A percentile compares a stretch with the other conserved stretches of the same genome.
phyloP scores from a whole-genome alignment of 2,888 invertebrate species.

The Strigamia maritima region DNA sequence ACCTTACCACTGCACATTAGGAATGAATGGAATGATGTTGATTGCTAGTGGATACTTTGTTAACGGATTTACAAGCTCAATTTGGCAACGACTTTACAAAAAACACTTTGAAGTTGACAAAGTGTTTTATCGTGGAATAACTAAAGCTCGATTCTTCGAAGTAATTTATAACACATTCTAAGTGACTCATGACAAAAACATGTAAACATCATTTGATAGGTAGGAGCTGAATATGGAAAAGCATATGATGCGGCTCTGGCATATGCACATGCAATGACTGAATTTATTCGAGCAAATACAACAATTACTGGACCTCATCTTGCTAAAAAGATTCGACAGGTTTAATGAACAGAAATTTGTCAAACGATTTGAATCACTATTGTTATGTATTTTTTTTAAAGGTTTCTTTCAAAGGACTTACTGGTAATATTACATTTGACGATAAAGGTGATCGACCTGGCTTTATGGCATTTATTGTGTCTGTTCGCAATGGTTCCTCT shows the following conservation, averaged over 20 bases:
- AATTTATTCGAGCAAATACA: not conserved
- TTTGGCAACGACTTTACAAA: constrained; percentile 35
- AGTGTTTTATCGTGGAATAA: constrained; percentile 26
- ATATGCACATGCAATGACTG: constrained; percentile 34
- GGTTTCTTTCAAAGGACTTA: constrained; percentile 33
- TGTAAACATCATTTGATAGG: not conserved
- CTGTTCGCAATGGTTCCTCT: constrained; percentile 32
- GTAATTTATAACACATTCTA: not conserved
- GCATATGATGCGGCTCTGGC: constrained; percentile 27
- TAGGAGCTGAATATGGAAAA: constrained; percentile 38
- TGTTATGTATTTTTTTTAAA: not conserved
- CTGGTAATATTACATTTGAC: constrained; percentile 33
- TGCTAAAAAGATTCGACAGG: constrained; percentile 9
- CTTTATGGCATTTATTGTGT: constrained; percentile 35
- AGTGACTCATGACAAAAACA: not conserved
- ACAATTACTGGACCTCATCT: constrained; percentile 30
- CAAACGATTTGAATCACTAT: not conserved
- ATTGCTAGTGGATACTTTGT: constrained; percentile 11
- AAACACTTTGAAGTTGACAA: constrained; percentile 36
- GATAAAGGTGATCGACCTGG: constrained; percentile 35
- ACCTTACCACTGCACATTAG: constrained; percentile 26
- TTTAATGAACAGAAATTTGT: not conserved
- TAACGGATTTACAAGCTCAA: constrained; percentile 19
- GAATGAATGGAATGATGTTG: constrained; percentile 38
- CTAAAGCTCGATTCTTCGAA: constrained; percentile 34